Evolutionary conservation across 2,888 invertebrate genomes (phyloP).

Genomic region (Archips xylosteana): DNA sequence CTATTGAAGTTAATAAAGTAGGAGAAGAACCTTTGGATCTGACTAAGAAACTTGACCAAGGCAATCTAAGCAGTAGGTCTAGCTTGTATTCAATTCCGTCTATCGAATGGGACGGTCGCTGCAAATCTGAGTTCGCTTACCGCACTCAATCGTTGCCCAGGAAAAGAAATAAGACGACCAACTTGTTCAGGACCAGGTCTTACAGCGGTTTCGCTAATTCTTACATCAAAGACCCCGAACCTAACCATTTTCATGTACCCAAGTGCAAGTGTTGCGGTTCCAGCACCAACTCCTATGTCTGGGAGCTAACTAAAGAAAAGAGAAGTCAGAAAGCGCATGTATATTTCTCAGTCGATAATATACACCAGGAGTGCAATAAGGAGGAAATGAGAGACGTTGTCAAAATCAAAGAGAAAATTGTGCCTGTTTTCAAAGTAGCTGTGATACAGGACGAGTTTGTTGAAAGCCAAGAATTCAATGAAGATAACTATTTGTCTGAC

Average conservation of each 20-base stretch:
- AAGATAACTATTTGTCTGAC: constrained; percentile 75
- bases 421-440: constrained; percentile 63
- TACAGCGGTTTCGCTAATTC: constrained; percentile 76
- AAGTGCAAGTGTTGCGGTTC: constrained; percentile 67
- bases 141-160: constrained; percentile 68
- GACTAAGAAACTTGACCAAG: constrained; percentile 47
- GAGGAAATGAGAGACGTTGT: constrained; percentile 50
- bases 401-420: constrained; percentile 58
- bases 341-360: constrained; percentile 68
- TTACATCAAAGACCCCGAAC: constrained; percentile 70
- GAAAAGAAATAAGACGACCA: constrained; percentile 46
- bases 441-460: constrained; percentile 66
- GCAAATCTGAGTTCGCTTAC: constrained; percentile 60
- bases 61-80: constrained; percentile 63
- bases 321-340: constrained; percentile 48
- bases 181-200: constrained; percentile 71
- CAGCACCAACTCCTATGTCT: constrained; percentile 58
- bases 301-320: constrained; percentile 57
- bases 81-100: constrained; percentile 74
- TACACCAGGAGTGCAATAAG: constrained; percentile 61
- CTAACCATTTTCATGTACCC: constrained; percentile 76
- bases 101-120: constrained; percentile 71
- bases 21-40: constrained; percentile 47
- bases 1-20: neutral
- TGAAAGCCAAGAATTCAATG: constrained; percentile 77